phyloP scores from a whole-genome alignment of 2,888 invertebrate genomes.

The Caenorhabditis plicata region DNA sequence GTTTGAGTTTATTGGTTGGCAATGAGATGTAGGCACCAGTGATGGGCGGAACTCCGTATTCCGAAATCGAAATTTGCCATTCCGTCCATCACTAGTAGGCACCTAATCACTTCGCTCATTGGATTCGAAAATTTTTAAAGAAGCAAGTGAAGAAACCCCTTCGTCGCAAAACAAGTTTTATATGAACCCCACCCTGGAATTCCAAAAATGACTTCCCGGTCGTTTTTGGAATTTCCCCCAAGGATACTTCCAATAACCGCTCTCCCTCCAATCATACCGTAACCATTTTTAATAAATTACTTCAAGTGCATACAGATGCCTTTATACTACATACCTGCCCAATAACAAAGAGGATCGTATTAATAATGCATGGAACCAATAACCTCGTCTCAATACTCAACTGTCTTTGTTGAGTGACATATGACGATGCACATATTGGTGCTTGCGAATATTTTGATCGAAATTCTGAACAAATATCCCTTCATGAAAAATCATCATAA shows the following conservation, averaged over 20 bases:
- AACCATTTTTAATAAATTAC: background rate
- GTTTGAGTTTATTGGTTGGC: too few relatives aligned
- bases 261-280: background rate
- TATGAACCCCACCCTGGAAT: too few relatives aligned
- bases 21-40: too few relatives aligned
- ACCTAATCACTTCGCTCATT: too few relatives aligned
- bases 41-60: too few relatives aligned
- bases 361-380: slow-evolving; percentile 51
- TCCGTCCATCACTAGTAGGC: too few relatives aligned
- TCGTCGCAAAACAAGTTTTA: too few relatives aligned
- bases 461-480: slow-evolving; percentile 25
- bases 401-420: slow-evolving; percentile 44
- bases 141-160: too few relatives aligned
- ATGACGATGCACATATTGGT: slow-evolving; percentile 33
- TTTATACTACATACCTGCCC: too few relatives aligned
- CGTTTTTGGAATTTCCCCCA: background rate
- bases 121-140: too few relatives aligned
- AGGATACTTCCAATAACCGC: background rate
- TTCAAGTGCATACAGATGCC: background rate
- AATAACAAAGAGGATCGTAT: slow-evolving; percentile 51
- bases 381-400: slow-evolving; percentile 51
- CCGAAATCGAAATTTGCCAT: too few relatives aligned
- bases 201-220: too few relatives aligned
- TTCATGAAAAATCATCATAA: background rate
- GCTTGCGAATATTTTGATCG: slow-evolving; percentile 36